Base-by-base conservation (phyloP, 1,140 invertebrate species). In the Scaptodrosophila lebanonensis region DNA sequence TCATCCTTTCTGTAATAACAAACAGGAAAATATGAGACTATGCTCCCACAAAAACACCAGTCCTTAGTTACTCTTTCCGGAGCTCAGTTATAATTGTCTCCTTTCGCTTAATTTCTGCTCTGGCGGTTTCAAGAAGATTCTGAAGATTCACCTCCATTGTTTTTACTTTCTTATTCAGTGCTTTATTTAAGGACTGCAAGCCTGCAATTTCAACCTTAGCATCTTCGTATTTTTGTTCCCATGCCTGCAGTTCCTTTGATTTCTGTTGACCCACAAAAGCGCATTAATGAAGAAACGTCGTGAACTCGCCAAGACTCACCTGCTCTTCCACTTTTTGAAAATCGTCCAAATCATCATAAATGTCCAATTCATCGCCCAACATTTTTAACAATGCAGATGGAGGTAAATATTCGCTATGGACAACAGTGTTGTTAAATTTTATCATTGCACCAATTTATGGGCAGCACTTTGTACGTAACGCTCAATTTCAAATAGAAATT, bases 271-370 rank as follows among this genome's bases (percentile, higher is more conserved):
- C 7, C 7, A 18, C 38, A 5, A n/a, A 1, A 9, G 22, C 32
- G n/a, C n/a, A n/a, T 42, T 16, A 9, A 16, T 1, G 5, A 2
- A 4, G n/a, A 12, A 8, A 1, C 6, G 0, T 12, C 5, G 1
- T 4, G 16, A 25, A 1, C 4, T 1, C 6, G 3, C 4, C 2
- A 8, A 20, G 8, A 9, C 40, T 48, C 47, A 85, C 84, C 17
- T 64, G 62, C 22, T 83, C 65, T 16, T 86, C 84, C 8, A 33
- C 48, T 33, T 79, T 27, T 30, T 86, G 72, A 30, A 86, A 86
- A 17, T 68, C 66, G n/a, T 83, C 84, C 54, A 86, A 56, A 51
- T 86, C 84, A 48, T 71, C 72, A 16, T 86, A 86, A 7, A 86
- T 83, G 59, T 85, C 64, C 13, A 86, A 47, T 30, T 84, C 72